Conservation (phyloP, 1,140 invertebrate species). For the Caerostris darwini region DNA sequence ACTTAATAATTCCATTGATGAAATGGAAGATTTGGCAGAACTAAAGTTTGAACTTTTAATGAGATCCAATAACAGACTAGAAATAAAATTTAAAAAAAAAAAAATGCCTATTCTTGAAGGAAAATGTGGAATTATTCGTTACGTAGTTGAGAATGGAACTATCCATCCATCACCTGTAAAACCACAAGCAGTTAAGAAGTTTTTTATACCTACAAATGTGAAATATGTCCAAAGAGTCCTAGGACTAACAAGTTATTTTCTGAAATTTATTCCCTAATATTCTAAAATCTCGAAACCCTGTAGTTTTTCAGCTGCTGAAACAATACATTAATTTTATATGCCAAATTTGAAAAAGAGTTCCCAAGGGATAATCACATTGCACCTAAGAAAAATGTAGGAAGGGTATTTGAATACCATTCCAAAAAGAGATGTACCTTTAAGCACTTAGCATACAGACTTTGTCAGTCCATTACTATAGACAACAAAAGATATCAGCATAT, state of each 20-base stretch:
- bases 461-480: not conserved
- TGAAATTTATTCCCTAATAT: not conserved
- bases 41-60: too few species aligned
- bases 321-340: not conserved
- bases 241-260: not conserved
- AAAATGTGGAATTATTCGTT: not conserved
- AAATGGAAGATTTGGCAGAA: not conserved
- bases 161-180: not conserved
- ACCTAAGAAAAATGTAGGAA: not conserved
- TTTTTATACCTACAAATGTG: not conserved
- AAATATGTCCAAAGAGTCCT: not conserved
- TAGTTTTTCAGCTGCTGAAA: not conserved
- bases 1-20: not conserved
- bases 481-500: not conserved
- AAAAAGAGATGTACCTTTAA: not conserved
- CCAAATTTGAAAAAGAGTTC: not conserved
- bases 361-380: not conserved
- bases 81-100: constrained; percentile 40
- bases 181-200: not conserved
- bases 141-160: constrained; percentile 42
- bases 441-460: not conserved
- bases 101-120: not conserved
- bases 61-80: not conserved
- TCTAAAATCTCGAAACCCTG: not conserved
- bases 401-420: too few species aligned